These are phyloP conservation scores for Palythoa heliodiscus DNA, from an alignment of 92 coral and sea anemone genomes.

Conservation along the genomic window DNA sequence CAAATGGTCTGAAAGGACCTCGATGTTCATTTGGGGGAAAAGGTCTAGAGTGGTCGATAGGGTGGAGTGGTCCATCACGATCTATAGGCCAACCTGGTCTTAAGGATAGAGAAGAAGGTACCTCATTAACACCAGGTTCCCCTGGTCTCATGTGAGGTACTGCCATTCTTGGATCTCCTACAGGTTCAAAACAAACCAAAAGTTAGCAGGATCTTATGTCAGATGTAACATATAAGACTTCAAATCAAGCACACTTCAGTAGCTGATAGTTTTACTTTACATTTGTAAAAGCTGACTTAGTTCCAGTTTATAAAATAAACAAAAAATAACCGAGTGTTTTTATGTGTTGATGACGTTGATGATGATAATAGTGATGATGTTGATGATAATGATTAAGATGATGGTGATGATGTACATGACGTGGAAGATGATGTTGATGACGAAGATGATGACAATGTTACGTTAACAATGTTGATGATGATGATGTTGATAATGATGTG, in stretches of 20 bases:
- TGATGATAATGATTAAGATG: too few species aligned
- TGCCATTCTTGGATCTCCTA: slow-evolving; percentile 38
- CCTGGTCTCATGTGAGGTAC: slow-evolving; percentile 25
- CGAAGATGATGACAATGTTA: too few species aligned
- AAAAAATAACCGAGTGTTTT: too few species aligned
- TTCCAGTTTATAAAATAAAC: too few species aligned
- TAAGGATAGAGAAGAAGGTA: slow-evolving; percentile 37
- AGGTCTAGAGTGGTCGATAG: slow-evolving; percentile 46
- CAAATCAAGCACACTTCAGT: too few species aligned
- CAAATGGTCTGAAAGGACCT: slow-evolving; percentile 17
- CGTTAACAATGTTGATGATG: not conserved
- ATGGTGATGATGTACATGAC: too few species aligned
- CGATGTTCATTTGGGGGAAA: slow-evolving; percentile 54
- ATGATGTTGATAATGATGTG: not conserved
- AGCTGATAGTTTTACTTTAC: too few species aligned
- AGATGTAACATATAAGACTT: too few species aligned
- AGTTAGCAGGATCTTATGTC: not conserved
- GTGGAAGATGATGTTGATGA: too few species aligned
- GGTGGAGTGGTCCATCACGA: slow-evolving; percentile 48
- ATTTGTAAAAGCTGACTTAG: not conserved
- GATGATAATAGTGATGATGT: too few species aligned
- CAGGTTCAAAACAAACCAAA: not conserved
- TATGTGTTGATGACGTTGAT: too few species aligned
- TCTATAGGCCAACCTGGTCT: slow-evolving; percentile 13
- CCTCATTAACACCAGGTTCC: slow-evolving; percentile 23